Conservation (phyloP, 2,797 vertebrate species). For the Gambelia wislizenii region DNA sequence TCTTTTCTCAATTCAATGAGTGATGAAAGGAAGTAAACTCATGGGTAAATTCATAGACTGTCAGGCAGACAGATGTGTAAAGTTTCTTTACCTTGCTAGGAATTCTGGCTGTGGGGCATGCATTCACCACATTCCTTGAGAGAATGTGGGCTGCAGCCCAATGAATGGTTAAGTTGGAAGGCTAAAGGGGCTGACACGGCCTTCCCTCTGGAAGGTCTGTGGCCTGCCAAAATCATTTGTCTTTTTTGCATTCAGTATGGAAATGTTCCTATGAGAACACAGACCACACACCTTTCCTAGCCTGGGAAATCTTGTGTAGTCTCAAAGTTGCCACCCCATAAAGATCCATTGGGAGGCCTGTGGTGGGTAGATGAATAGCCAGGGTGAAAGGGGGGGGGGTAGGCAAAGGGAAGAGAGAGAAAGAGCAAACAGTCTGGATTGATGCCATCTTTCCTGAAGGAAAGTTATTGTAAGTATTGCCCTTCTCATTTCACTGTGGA, state of each 20-base stretch:
- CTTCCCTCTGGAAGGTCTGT: background rate
- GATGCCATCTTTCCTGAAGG: background rate
- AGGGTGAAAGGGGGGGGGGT: background rate
- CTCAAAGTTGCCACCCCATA: background rate
- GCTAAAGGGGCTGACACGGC: background rate
- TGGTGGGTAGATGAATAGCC: background rate
- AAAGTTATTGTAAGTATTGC: background rate
- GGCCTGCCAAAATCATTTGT: background rate
- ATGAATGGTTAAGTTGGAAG: background rate
- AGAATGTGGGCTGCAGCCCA: background rate
- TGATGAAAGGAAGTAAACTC: background rate
- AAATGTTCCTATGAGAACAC: constrained; percentile 5
- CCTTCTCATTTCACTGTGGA: background rate
- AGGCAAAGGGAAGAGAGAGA: background rate
- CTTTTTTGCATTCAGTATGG: background rate
- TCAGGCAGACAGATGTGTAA: no score
- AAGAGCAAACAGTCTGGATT: background rate
- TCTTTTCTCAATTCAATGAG: background rate
- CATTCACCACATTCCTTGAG: background rate
- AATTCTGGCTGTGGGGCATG: background rate
- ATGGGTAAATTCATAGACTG: background rate
- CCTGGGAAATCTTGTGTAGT: background rate
- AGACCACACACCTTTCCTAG: background rate
- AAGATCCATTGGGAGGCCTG: background rate
- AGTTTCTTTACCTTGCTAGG: background rate